A percentile compares a stretch with the other conserved stretches of the same genome.
Evolutionary conservation across 1,140 invertebrate species (phyloP).

Genomic region (Mylabris phalerata): DNA sequence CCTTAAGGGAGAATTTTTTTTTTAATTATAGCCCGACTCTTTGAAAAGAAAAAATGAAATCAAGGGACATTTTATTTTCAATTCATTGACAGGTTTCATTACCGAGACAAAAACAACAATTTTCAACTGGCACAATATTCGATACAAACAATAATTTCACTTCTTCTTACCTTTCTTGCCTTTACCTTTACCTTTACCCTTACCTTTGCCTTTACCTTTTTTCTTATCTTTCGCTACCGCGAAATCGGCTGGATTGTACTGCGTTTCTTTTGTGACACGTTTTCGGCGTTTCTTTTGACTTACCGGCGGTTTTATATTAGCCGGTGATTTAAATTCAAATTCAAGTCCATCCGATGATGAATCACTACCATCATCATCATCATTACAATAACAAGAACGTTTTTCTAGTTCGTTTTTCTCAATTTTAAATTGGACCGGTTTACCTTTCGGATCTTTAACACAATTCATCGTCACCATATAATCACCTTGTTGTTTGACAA

Average conservation of each 20-base stretch:
- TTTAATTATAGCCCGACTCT: too few species aligned
- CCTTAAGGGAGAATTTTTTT: too few species aligned
- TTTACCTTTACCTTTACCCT: constrained; percentile 2
- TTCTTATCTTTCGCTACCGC: constrained; percentile 7
- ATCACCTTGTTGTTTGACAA: constrained; percentile 49
- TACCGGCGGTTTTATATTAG: constrained; percentile 36
- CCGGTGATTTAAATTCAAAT: constrained; percentile 40
- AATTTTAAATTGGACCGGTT: constrained; percentile 51
- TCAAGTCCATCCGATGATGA: constrained; percentile 34
- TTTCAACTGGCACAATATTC: too few species aligned
- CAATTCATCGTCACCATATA: constrained; percentile 52
- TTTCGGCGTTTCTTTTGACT: constrained; percentile 28
- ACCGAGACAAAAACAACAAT: too few species aligned
- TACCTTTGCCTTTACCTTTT: background rate
- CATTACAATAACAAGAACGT: background rate
- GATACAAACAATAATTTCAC: too few species aligned
- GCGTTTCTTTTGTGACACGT: constrained; percentile 33
- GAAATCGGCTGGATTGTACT: constrained; percentile 35
- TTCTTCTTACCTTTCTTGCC: constrained; percentile 17
- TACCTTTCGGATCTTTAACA: constrained; percentile 48
- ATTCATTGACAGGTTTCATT: too few species aligned
- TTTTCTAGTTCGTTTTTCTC: constrained; percentile 4
- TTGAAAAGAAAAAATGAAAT: too few species aligned
- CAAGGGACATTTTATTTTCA: too few species aligned
- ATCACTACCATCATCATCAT: constrained; percentile 20